These are phyloP conservation scores for Phainopepla nitens DNA, from an alignment of 2,113 vertebrate species.

Conservation along the genomic window DNA sequence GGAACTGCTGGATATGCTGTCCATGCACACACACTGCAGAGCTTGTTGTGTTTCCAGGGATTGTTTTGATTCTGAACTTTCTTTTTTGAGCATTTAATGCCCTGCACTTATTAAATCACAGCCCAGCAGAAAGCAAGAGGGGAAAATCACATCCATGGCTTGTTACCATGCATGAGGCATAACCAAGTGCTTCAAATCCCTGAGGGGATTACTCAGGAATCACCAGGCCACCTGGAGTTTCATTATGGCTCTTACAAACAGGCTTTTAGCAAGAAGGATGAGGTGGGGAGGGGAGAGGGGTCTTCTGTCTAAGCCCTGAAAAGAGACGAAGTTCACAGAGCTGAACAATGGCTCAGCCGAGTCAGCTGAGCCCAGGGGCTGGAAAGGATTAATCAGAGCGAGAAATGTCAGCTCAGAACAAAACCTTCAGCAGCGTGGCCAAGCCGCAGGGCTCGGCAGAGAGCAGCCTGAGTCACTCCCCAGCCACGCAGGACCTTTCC, in stretches of 20 bases:
- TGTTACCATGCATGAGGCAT: slow-evolving; percentile 59
- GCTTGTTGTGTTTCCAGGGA: background rate
- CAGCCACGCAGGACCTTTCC: background rate
- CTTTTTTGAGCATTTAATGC: background rate
- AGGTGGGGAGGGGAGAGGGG: slow-evolving; percentile 44
- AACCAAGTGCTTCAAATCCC: slow-evolving; percentile 61
- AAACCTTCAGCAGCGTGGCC: slow-evolving; percentile 22
- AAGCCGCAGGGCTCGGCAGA: slow-evolving; percentile 35
- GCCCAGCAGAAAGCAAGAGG: background rate
- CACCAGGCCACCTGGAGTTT: slow-evolving; percentile 64
- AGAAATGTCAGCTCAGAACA: slow-evolving; percentile 53
- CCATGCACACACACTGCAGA: background rate
- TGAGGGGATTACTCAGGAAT: slow-evolving; percentile 56
- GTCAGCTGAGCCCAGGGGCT: slow-evolving; percentile 55
- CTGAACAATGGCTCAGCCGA: slow-evolving; percentile 42
- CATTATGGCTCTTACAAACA: slow-evolving; percentile 65
- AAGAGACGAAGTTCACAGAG: slow-evolving; percentile 49
- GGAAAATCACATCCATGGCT: slow-evolving; percentile 51
- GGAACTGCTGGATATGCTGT: background rate
- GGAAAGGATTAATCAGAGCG: slow-evolving; percentile 64
- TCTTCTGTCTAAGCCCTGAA: slow-evolving; percentile 42
- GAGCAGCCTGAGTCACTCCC: slow-evolving; percentile 15
- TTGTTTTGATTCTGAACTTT: background rate
- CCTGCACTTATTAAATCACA: slow-evolving; percentile 50
- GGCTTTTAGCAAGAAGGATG: slow-evolving; percentile 62